Percentiles rank a stretch among this genome's conserved stretches.
phyloP scores from a whole-genome alignment of 35 echinoderm and acorn worm genomes.

The Apostichopus parvimensis region DNA sequence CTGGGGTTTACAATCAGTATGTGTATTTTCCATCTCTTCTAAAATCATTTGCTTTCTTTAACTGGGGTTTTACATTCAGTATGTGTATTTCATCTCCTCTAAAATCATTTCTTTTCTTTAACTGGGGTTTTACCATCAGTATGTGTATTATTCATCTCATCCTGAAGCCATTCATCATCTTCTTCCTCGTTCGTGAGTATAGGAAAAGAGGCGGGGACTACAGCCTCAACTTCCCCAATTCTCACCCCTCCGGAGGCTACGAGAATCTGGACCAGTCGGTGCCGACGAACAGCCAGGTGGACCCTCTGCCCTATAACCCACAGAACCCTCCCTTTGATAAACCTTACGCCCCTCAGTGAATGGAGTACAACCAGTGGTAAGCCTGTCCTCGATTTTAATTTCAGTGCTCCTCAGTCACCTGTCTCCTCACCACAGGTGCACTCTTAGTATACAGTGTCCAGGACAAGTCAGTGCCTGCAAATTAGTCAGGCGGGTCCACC shows the following conservation, averaged over 20 bases:
- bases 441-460: too few relatives aligned
- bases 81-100: constrained; percentile 79
- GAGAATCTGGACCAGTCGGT: constrained; percentile 96
- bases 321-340: constrained; percentile 52
- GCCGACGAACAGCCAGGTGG: constrained; percentile 90
- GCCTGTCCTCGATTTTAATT: background rate
- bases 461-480: too few relatives aligned
- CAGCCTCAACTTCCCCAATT: constrained; percentile 67
- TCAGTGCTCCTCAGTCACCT: too few relatives aligned
- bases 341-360: constrained; percentile 47
- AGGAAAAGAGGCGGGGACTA: constrained; percentile 79
- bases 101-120: background rate
- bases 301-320: constrained; percentile 64
- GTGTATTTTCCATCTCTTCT: constrained; percentile 76
- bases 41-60: background rate
- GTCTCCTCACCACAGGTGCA: too few relatives aligned
- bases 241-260: constrained; percentile 61
- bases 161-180: constrained; percentile 81
- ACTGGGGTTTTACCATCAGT: constrained; percentile 35
- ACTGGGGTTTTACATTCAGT: constrained; percentile 30
- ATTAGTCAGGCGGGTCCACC: too few relatives aligned
- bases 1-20: constrained; percentile 54
- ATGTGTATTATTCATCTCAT: constrained; percentile 90
- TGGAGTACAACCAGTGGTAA: background rate
- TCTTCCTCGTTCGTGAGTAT: constrained; percentile 69